Conservation (phyloP, 2,113 vertebrate species). For the Fregetta grallaria region DNA sequence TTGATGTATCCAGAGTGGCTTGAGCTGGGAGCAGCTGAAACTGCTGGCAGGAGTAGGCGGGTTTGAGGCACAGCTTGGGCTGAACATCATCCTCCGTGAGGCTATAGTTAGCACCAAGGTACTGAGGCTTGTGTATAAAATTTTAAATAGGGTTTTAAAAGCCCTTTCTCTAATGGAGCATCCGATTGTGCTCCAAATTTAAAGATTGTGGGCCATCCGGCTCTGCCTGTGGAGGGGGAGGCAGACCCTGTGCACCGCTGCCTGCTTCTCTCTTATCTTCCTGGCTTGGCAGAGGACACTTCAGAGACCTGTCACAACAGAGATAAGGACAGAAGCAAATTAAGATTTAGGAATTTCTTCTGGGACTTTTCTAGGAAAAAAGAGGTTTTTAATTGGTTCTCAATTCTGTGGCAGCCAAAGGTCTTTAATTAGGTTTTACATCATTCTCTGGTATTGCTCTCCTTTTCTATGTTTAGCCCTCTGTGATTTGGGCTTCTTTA, state of each 20-base stretch:
- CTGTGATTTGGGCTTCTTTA: neutral
- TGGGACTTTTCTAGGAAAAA: neutral
- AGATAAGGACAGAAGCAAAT: conserved; percentile 45
- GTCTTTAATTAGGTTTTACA: conserved; percentile 42
- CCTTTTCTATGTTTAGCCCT: neutral
- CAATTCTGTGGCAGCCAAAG: neutral
- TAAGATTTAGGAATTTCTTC: conserved; percentile 47
- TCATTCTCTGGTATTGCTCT: fast-evolving
- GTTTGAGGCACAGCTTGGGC: neutral
- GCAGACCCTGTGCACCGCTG: neutral
- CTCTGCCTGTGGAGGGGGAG: neutral
- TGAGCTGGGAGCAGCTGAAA: neutral
- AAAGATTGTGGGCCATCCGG: fast-evolving
- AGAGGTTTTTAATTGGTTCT: conserved; percentile 25
- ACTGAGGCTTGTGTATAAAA: fast-evolving
- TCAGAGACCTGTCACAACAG: neutral
- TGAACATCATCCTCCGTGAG: neutral
- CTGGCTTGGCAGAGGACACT: neutral
- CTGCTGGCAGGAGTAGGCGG: neutral
- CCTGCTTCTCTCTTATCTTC: neutral
- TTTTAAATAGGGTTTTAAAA: neutral
- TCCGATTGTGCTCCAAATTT: neutral
- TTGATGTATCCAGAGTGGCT: neutral
- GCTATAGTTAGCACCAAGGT: neutral
- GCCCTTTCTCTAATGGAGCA: neutral